Conservation (phyloP, 2,888 invertebrate species). For the Machimus atricapillus region DNA sequence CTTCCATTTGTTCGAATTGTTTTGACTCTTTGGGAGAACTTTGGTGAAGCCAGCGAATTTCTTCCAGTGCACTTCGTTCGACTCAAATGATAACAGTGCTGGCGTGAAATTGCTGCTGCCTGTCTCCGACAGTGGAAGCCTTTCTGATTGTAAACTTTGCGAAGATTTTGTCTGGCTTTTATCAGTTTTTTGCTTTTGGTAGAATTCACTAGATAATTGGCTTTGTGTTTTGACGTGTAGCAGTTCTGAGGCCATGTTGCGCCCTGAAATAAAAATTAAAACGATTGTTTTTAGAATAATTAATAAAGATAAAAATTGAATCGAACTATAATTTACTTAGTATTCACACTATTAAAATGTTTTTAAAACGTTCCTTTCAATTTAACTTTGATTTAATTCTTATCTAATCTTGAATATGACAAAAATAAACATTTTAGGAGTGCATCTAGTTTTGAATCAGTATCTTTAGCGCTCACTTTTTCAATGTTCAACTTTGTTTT, state of each 20-base stretch:
- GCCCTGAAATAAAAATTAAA: slow-evolving; percentile 55
- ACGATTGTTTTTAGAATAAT: neutral
- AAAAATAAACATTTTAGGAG: no score
- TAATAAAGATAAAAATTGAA: no score
- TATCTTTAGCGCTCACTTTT: neutral
- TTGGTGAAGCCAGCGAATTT: neutral
- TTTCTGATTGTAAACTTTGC: neutral
- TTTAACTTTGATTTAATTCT: no score
- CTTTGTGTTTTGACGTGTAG: slow-evolving; percentile 50
- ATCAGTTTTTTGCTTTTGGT: slow-evolving; percentile 23
- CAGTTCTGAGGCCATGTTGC: slow-evolving; percentile 64
- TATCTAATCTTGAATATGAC: no score
- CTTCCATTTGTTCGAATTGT: neutral
- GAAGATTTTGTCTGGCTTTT: neutral
- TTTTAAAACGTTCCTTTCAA: neutral
- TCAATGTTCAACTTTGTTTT: neutral
- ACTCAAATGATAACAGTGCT: neutral
- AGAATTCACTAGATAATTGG: slow-evolving; percentile 35
- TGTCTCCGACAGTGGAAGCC: neutral
- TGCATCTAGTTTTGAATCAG: no score
- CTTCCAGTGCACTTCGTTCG: neutral
- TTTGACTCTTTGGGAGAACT: neutral
- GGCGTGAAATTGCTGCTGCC: neutral
- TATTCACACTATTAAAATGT: neutral
- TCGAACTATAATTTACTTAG: no score